Evolutionary conservation across 1,140 invertebrate genomes (phyloP).

Genomic region (Sarcophaga bullata): DNA sequence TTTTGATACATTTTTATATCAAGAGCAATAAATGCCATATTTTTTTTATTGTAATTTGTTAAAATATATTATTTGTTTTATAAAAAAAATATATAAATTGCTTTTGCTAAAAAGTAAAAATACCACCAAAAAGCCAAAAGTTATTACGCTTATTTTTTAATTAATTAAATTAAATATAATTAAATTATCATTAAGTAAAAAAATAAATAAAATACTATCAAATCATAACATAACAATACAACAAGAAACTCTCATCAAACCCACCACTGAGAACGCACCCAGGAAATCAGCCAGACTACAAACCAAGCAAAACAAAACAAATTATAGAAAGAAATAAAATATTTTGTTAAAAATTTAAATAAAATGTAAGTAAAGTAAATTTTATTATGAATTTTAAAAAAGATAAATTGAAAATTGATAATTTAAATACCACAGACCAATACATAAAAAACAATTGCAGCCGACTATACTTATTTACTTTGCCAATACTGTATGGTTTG

Average conservation of each 20-base stretch:
- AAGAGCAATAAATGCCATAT: slow-evolving; percentile 26
- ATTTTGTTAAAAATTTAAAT: slow-evolving; percentile 3
- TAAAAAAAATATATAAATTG: background rate
- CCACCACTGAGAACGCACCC: background rate
- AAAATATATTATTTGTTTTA: slow-evolving; percentile 9
- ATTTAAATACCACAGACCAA: background rate
- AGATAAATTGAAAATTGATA: background rate
- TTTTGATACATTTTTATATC: background rate
- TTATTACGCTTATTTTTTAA: slow-evolving; percentile 32
- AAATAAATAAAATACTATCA: slow-evolving; percentile 2
- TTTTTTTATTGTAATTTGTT: slow-evolving; percentile 24
- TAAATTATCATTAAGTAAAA: slow-evolving; percentile 19
- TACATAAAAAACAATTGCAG: too few relatives aligned
- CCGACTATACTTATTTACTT: too few relatives aligned
- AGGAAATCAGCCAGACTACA: background rate
- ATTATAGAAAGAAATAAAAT: background rate
- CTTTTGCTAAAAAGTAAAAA: slow-evolving; percentile 13
- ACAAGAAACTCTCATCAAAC: slow-evolving; percentile 16
- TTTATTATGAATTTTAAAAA: background rate
- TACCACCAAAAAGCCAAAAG: slow-evolving; percentile 31
- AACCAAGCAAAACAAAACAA: background rate
- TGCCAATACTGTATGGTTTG: background rate
- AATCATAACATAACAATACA: background rate
- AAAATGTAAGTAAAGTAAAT: slow-evolving; percentile 26
- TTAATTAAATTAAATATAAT: background rate